Percentiles rank a stretch among this genome's conserved stretches.
Evolutionary conservation across 2,888 invertebrate genomes (phyloP).

Genomic region (Drosophila affinis): DNA sequence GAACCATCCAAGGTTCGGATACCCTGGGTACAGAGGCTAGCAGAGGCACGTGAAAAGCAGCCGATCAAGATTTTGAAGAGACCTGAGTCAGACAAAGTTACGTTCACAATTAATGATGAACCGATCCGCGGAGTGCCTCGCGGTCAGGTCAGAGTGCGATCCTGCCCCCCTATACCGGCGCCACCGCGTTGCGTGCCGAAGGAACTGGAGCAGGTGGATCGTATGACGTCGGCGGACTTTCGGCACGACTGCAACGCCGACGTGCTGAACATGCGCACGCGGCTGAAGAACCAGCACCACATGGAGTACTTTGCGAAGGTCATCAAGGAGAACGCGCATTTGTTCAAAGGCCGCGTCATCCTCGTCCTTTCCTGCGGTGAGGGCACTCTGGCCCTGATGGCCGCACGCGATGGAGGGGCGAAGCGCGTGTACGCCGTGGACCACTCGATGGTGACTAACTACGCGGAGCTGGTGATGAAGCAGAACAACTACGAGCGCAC

Average conservation of each 20-base stretch:
- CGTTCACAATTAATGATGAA: background rate
- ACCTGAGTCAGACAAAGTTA: background rate
- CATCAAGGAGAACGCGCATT: constrained; percentile 74
- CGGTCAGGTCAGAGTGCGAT: background rate
- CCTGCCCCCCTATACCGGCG: constrained; percentile 19
- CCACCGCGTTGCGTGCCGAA: constrained; percentile 44
- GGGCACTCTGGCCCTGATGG: constrained; percentile 75
- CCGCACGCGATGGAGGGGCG: constrained; percentile 74
- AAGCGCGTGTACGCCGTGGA: constrained; percentile 76
- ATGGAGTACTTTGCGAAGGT: constrained; percentile 63
- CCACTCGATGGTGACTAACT: constrained; percentile 70
- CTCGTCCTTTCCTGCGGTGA: constrained; percentile 75
- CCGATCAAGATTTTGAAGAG: background rate
- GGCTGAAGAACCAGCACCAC: constrained; percentile 58
- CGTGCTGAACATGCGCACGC: constrained; percentile 56
- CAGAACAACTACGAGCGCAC: constrained; percentile 60
- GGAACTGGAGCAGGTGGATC: constrained; percentile 57
- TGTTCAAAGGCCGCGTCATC: constrained; percentile 69
- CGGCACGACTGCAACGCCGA: constrained; percentile 71
- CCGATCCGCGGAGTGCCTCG: background rate
- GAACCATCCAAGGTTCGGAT: background rate
- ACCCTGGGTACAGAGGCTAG: background rate
- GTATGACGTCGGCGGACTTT: constrained; percentile 79
- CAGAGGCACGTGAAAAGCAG: background rate
- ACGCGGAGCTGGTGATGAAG: constrained; percentile 70